These are phyloP conservation scores for Strongylocentrotus purpuratus DNA, from an alignment of 35 echinoderm and acorn worm species.

Conservation along the genomic window DNA sequence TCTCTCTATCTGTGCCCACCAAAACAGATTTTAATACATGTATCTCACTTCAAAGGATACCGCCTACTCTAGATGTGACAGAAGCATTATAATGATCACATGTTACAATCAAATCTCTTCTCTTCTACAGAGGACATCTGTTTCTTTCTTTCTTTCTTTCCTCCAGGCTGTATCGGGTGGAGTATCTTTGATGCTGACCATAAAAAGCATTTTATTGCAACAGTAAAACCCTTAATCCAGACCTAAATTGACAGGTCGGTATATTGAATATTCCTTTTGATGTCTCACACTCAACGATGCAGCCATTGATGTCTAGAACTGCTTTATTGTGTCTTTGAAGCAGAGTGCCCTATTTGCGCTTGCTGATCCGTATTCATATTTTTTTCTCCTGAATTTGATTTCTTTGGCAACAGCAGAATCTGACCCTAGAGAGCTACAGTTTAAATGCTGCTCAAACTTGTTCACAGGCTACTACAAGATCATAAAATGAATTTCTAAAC, in stretches of 20 bases:
- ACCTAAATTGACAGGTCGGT: neutral
- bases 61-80: neutral
- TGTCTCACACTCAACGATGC: neutral
- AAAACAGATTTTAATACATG: neutral
- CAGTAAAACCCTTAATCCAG: neutral
- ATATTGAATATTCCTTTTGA: neutral
- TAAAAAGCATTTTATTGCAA: neutral
- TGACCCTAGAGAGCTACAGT: neutral
- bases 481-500: neutral
- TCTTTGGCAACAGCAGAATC: neutral
- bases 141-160: neutral
- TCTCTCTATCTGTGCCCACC: neutral
- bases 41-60: neutral
- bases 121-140: neutral
- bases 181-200: neutral
- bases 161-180: neutral
- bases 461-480: neutral
- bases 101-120: neutral
- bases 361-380: neutral
- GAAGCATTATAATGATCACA: neutral
- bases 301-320: neutral
- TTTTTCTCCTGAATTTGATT: neutral
- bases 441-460: neutral
- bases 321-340: neutral
- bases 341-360: neutral